Evolutionary conservation across 1,140 invertebrate species (phyloP), one percentile per base, ranked within the genome.

Genomic region (Tigriopus japonicus): DNA sequence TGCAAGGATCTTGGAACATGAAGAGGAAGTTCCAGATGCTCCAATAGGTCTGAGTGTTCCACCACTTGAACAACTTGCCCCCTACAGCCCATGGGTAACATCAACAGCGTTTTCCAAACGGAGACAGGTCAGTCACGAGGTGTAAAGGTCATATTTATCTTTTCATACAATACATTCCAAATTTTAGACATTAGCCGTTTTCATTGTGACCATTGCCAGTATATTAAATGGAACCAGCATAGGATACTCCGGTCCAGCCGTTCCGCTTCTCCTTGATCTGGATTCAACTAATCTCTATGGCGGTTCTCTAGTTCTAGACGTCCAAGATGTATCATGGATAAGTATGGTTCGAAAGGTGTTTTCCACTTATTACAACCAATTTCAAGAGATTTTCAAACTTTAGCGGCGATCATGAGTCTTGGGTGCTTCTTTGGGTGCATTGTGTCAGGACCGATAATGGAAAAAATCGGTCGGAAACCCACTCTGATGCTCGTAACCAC

Each of bases 381-480:
- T n/a, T n/a, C n/a, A n/a, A n/a, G n/a, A n/a, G n/a, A n/a, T 49
- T 17, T 21, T 3, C 12, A 3, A 14, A 41, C 40, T 42, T 1
- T 7, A 58, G 55, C 55, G 12, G 17, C 13, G 10, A 17, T 58
- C 6, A 19, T 65, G 9, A 19, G 54, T 9, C n/a, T 67, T 17
- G 64, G 65, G n/a, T 60, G 56, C 19, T 41, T 66, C 24, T 6
- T 61, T 17, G 67, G 67, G 24, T 61, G 65, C 12, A 23, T 67
- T 28, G 23, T 63, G 13, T 61, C 65, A 24, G 66, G 68, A 62
- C 42, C 61, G 23, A 19, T 40, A 52, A 56, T 43, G 13, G 64
- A 63, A 19, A 42, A 45, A 42, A 52, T 63, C 9, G 61, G 64
- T 5, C 24, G 61, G 5, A 65, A 65, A 40, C 13, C 28, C n/a